Evolutionary conservation across 2,888 invertebrate genomes (phyloP).

Genomic region (Autographa gamma): DNA sequence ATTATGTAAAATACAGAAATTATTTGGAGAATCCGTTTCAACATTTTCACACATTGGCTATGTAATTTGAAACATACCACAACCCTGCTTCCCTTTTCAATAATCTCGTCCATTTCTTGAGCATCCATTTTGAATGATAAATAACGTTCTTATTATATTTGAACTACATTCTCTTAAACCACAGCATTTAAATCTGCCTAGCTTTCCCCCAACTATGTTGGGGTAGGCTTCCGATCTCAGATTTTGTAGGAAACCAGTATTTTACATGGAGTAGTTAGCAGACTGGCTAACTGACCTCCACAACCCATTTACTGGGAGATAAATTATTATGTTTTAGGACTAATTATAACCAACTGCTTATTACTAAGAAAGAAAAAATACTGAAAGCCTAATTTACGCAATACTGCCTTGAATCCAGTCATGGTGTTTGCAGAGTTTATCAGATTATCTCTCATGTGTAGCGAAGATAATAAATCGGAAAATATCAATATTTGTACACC

Average conservation of each 20-base stretch:
- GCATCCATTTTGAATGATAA: conserved; percentile 25
- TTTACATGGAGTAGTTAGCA: too few species aligned
- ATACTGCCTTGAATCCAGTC: conserved; percentile 63
- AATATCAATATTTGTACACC: conserved; percentile 61
- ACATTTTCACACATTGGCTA: background rate
- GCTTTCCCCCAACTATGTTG: too few species aligned
- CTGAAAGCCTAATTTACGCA: conserved; percentile 48
- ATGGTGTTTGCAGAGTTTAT: conserved; percentile 66
- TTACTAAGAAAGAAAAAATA: conserved; percentile 47
- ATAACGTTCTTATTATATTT: background rate
- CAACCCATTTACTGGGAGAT: background rate
- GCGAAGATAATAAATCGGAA: conserved; percentile 68
- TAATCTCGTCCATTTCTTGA: conserved; percentile 56
- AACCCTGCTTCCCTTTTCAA: conserved; percentile 66
- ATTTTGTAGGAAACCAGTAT: background rate
- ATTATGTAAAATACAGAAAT: too few species aligned
- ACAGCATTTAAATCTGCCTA: background rate
- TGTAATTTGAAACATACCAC: conserved; percentile 61
- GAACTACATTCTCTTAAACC: conserved; percentile 16
- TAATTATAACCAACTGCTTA: conserved; percentile 29
- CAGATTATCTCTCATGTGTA: conserved; percentile 71
- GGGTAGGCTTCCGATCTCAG: background rate
- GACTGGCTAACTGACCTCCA: background rate
- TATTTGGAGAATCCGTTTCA: too few species aligned
- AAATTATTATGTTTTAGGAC: background rate